Base-by-base conservation (phyloP, 2,888 invertebrate species). In the Hyalella azteca region DNA sequence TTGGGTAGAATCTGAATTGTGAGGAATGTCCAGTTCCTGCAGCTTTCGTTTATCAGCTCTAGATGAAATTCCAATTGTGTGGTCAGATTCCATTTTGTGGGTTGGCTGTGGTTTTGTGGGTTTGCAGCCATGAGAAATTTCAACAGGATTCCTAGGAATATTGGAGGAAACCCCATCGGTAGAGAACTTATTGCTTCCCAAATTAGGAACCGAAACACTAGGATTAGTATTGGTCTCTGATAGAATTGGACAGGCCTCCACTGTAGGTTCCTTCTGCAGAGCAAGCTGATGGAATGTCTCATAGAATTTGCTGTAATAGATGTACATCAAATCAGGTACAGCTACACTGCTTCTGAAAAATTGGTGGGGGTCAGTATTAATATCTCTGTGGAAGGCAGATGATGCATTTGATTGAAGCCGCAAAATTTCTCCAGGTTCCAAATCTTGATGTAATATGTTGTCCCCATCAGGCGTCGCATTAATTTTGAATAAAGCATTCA, bases 301-400 rank as follows among this genome's bases (percentile, higher is more conserved):
- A 60, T 60, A 60, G 36, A 60, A 60, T 60, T 60, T 60, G 19
- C 36, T 32, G 15, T 60, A 60, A 60, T 60, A 60, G 15, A 60
- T 60, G 15, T 32, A 60, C 36, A 60, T 5, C 19, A 60, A 36
- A 36, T 60, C 60, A 60, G 60, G 29, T 11, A 3, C 29, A 29
- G 29, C 36, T 60, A 29, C 36, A 36, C 19, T 36, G 36, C 29
- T 29, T 36, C 29, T 60, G 9, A 36, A 15, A 3, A 60, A 19
- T 15, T 32, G 60, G 32, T 19, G 22, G 36, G 60, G 29, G 4
- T 60, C 19, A 11, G 32, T 19, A 5, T n/a, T 9, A 36, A 29
- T 4, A 60, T 36, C 36, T 36, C 36, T 60, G 2, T 60, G 36
- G 32, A 54, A 2, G 22, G 49, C 3, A 49, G 49, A 4, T 49